Evolutionary conservation across 2,113 vertebrate species (phyloP).

Genomic region (Grus americana): DNA sequence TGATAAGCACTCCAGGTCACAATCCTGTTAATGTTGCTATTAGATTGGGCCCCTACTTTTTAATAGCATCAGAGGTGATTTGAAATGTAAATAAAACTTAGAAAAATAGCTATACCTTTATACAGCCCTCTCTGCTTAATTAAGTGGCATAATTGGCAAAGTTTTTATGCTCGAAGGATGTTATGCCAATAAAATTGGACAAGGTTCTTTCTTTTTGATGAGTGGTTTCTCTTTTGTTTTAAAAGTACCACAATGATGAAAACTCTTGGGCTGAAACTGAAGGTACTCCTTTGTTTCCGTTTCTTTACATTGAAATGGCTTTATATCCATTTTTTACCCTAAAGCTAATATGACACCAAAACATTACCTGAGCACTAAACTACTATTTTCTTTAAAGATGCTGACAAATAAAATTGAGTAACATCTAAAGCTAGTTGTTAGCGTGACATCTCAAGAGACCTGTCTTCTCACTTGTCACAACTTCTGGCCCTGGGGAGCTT

Average conservation of each 20-base stretch:
- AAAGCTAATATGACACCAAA: neutral
- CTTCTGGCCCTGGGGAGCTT: neutral
- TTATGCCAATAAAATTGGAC: neutral
- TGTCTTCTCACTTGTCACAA: neutral
- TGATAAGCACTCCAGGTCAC: neutral
- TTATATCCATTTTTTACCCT: neutral
- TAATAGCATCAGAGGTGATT: neutral
- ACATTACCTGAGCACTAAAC: neutral
- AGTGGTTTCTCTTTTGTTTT: neutral
- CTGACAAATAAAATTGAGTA: neutral
- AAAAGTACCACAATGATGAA: neutral
- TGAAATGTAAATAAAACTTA: neutral
- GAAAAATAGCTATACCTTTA: neutral
- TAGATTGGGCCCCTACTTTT: neutral
- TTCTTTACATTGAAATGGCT: neutral
- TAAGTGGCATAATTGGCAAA: neutral
- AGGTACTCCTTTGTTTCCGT: neutral
- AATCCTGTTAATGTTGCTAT: neutral
- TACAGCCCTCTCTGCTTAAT: neutral
- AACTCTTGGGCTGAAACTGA: neutral
- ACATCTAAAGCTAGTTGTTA: neutral
- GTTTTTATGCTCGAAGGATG: neutral
- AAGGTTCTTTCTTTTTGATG: neutral
- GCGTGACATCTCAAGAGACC: neutral
- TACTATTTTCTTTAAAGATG: neutral